Percentiles rank a stretch among this genome's conserved stretches.
These are phyloP conservation scores for Leptopilina drosophilae DNA, from an alignment of 2,888 invertebrate species.

Conservation along the genomic window DNA sequence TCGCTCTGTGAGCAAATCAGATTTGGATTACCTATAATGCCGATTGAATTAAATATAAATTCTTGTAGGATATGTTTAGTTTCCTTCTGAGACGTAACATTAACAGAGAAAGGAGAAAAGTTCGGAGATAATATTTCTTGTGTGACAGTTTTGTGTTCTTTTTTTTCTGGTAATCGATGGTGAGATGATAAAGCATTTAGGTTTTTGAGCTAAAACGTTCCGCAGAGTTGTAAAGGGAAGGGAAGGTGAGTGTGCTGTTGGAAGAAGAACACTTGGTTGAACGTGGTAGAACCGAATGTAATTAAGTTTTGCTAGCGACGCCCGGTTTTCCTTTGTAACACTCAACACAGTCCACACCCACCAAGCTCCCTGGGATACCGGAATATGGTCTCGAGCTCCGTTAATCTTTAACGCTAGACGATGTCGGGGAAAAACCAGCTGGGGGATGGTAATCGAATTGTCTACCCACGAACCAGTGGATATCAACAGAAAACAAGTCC, in stretches of 20 bases:
- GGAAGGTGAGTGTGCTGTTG: slow-evolving; percentile 5
- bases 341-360: slow-evolving; percentile 63
- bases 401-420: slow-evolving; percentile 62
- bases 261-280: slow-evolving; percentile 35
- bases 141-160: too few species aligned
- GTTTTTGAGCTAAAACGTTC: slow-evolving; percentile 18
- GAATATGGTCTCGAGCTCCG: slow-evolving; percentile 55
- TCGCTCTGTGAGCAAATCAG: too few species aligned
- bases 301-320: slow-evolving; percentile 65
- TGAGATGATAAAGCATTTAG: too few species aligned
- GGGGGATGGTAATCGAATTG: slow-evolving; percentile 57
- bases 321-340: slow-evolving; percentile 70
- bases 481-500: slow-evolving; percentile 11
- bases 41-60: too few species aligned
- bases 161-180: too few species aligned
- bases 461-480: slow-evolving; percentile 21
- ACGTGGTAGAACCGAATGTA: slow-evolving; percentile 52
- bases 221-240: neutral
- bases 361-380: slow-evolving; percentile 51
- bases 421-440: slow-evolving; percentile 39
- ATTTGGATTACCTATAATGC: too few species aligned
- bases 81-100: too few species aligned
- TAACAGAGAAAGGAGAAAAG: too few species aligned
- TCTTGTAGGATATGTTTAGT: too few species aligned
- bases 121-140: too few species aligned